These are phyloP conservation scores for Paratrypauchen microcephalus DNA, from an alignment of 2,797 vertebrate genomes.

Conservation along the genomic window DNA sequence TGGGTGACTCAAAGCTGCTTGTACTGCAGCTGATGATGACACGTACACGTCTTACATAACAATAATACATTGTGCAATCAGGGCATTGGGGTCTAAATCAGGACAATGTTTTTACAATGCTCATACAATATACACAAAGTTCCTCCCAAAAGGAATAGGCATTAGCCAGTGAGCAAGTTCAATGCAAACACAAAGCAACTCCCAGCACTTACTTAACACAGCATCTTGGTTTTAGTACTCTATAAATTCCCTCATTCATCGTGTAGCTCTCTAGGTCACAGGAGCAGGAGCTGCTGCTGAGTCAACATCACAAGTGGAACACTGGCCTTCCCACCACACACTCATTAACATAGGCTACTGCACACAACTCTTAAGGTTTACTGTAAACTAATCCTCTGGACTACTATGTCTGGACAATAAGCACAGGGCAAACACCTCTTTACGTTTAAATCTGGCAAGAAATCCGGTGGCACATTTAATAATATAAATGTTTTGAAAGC, in stretches of 20 bases:
- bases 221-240: slow-evolving; percentile 24
- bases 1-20: slow-evolving; percentile 33
- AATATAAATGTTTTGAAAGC: background rate
- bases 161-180: background rate
- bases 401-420: slow-evolving; percentile 43
- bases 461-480: slow-evolving; percentile 30
- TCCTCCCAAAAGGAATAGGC: slow-evolving; percentile 20
- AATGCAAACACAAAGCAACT: background rate
- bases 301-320: slow-evolving; percentile 69
- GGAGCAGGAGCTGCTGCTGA: slow-evolving; percentile 59
- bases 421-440: slow-evolving; percentile 43
- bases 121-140: slow-evolving; percentile 35
- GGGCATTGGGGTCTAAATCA: slow-evolving; percentile 55
- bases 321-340: slow-evolving; percentile 44
- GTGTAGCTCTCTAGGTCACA: slow-evolving; percentile 55
- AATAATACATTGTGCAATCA: slow-evolving; percentile 70
- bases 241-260: slow-evolving; percentile 29
- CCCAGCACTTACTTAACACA: background rate
- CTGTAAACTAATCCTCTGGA: slow-evolving; percentile 41
- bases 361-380: slow-evolving; percentile 31
- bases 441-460: slow-evolving; percentile 23
- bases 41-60: slow-evolving; percentile 70
- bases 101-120: slow-evolving; percentile 67
- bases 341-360: slow-evolving; percentile 14
- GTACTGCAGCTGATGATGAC: slow-evolving; percentile 56